Base-by-base conservation (phyloP, 2,888 invertebrate species). In the Acronicta leporina region DNA sequence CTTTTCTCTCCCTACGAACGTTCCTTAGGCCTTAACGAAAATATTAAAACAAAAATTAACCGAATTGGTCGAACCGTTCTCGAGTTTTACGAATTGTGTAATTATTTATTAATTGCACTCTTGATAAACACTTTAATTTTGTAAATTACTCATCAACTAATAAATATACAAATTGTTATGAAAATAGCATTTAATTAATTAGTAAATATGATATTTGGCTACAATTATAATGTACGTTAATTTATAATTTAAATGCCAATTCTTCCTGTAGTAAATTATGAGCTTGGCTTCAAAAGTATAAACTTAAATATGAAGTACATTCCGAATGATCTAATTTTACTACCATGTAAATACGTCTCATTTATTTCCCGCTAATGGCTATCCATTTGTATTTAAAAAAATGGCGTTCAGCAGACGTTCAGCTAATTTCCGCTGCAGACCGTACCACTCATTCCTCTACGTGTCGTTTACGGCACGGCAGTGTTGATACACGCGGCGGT, bases 391-490 rank as follows among this genome's bases (percentile, higher is more conserved):
- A 42, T 53, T 35, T 27, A 45, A 77, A 75, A 65, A 70, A 77
- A 68, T 57, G 46, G 47, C 56, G 55, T 57, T 50, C 38, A 48
- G 47, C 50, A 67, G 58, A 63, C 56, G 56, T 49, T 57, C 62
- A 60, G 47, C 65, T 62, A 71, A 73, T 76, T 71, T 75, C 70
- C 77, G 73, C 42, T 72, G 64, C 79, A 50, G 61, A 76, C 79
- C 53, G 61, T 77, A 76, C 77, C 78, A 73, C 70, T 76, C 79
- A 79, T 80, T 75, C 77, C 73, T 75, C 64, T 74, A 82, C 85
- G 87, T 85, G 86, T 86, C 87, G 84, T 85, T 86, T 83, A 83
- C 85, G 84, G 80, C 81, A 77, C 80, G 81, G 79, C 81, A 69
- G 83, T 81, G 82, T 82, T 82, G 84, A 85, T 85, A 83, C 81